Percentiles rank a stretch among this genome's conserved stretches.
Conservation (phyloP, 2,113 vertebrate genomes). For the Tyto alba region DNA sequence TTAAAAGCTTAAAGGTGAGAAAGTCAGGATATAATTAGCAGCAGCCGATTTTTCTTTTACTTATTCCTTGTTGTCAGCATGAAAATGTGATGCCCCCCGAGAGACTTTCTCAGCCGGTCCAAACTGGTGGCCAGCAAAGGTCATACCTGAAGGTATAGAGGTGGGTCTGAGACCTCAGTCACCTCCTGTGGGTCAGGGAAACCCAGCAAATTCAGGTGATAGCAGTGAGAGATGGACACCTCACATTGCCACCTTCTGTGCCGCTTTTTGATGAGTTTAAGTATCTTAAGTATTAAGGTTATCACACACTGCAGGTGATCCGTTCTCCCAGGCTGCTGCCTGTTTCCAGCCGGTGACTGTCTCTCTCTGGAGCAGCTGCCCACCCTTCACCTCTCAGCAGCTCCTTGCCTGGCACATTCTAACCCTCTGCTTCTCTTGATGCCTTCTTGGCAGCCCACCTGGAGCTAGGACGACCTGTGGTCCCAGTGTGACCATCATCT, state of each 20-base stretch:
- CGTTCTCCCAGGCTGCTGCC: not conserved
- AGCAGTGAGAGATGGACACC: not conserved
- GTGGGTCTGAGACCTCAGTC: not conserved
- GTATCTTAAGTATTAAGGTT: not conserved
- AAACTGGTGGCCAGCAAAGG: not conserved
- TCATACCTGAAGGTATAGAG: not conserved
- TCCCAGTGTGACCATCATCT: not conserved
- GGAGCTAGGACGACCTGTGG: not conserved
- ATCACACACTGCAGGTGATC: not conserved
- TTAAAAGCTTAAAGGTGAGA: constrained; percentile 11
- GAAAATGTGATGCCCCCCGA: not conserved
- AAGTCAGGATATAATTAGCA: not conserved
- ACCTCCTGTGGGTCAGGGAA: not conserved
- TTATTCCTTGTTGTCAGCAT: not conserved
- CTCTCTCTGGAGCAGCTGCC: not conserved
- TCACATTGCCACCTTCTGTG: not conserved
- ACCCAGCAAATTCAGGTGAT: not conserved
- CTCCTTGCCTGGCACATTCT: not conserved
- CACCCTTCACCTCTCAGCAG: not conserved
- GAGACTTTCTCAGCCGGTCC: not conserved
- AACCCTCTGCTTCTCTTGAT: too few relatives aligned
- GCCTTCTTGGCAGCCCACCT: too few relatives aligned
- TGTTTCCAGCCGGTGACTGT: not conserved
- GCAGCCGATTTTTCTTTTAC: not conserved
- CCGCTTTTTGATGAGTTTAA: not conserved